Conservation (phyloP, 1,140 invertebrate genomes). For the Drosophila athabasca region DNA sequence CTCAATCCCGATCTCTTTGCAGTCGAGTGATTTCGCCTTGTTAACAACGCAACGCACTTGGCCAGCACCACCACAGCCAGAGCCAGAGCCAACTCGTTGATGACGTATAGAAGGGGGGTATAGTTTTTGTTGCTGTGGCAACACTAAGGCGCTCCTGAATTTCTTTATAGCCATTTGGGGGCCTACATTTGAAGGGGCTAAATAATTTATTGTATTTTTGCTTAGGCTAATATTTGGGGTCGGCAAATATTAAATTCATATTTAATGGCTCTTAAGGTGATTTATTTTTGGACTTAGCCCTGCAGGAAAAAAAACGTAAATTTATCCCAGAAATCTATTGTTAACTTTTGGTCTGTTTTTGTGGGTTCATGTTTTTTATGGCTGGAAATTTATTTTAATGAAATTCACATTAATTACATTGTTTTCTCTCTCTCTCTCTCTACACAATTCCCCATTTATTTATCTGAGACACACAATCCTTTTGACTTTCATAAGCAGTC, state of each 20-base stretch:
- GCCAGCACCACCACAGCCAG: neutral
- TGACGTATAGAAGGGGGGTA: constrained; percentile 43
- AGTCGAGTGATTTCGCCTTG: constrained; percentile 68
- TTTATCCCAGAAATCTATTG: too few species aligned
- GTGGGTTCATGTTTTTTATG: neutral
- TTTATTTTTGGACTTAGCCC: constrained; percentile 2
- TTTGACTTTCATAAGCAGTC: constrained; percentile 1
- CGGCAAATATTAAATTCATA: constrained; percentile 19
- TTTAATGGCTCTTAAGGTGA: constrained; percentile 4
- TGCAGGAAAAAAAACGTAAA: neutral
- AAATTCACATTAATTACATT: constrained; percentile 3
- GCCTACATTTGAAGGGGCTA: constrained; percentile 20
- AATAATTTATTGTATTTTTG: constrained; percentile 28
- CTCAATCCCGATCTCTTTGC: constrained; percentile 71
- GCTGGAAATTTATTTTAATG: too few species aligned
- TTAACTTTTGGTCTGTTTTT: too few species aligned
- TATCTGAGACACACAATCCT: neutral
- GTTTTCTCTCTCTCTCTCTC: neutral
- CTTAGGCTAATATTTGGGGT: constrained; percentile 21
- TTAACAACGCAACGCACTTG: constrained; percentile 14
- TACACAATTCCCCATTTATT: neutral
- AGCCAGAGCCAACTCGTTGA: constrained; percentile 24
- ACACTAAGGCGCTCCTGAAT: constrained; percentile 13
- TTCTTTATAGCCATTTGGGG: constrained; percentile 21
- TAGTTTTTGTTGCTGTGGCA: constrained; percentile 11